A percentile compares a stretch with the other conserved stretches of the same genome.
Evolutionary conservation across 2,888 invertebrate species (phyloP).

Genomic region (Actias luna): DNA sequence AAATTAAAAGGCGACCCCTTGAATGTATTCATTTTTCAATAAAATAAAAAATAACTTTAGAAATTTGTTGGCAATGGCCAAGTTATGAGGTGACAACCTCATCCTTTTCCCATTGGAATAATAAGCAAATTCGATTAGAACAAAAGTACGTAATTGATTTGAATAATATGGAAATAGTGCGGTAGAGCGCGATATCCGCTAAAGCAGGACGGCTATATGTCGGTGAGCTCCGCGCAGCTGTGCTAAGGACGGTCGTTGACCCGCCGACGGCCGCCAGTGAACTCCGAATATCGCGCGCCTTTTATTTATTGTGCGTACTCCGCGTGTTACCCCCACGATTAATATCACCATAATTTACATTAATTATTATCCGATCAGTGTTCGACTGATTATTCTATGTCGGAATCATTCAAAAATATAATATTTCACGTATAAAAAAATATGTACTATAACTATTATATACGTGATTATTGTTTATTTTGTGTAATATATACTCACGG

Average conservation of each 20-base stretch:
- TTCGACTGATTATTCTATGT: conserved; percentile 17
- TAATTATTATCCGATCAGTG: conserved; percentile 31
- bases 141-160: conserved; percentile 38
- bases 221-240: conserved; percentile 64
- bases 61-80: too few relatives aligned
- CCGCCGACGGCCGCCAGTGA: conserved; percentile 75
- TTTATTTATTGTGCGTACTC: conserved; percentile 46
- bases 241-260: conserved; percentile 81
- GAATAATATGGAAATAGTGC: conserved; percentile 43
- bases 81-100: too few relatives aligned
- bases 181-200: conserved; percentile 55
- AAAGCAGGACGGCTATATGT: conserved; percentile 59
- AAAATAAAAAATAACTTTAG: too few relatives aligned
- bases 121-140: conserved; percentile 32
- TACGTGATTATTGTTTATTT: neutral
- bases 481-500: neutral
- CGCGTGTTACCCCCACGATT: conserved; percentile 31
- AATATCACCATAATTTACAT: conserved; percentile 17
- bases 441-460: neutral
- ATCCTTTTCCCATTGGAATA: too few relatives aligned
- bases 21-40: too few relatives aligned
- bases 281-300: conserved; percentile 77
- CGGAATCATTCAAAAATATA: neutral
- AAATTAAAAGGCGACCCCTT: too few relatives aligned
- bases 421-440: neutral